phyloP scores from a whole-genome alignment of 2,113 vertebrate species.

The Naja naja region DNA sequence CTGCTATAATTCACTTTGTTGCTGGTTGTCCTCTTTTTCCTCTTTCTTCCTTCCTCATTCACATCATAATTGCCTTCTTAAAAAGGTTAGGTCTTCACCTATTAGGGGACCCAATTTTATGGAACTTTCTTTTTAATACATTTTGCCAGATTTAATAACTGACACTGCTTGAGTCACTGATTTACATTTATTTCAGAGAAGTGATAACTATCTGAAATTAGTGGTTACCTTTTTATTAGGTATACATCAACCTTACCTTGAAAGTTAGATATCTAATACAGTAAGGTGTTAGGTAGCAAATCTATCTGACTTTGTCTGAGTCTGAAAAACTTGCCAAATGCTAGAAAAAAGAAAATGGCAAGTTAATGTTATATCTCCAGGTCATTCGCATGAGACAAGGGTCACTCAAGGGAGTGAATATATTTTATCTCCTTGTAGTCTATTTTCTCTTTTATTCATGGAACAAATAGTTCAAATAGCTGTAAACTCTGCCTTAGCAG shows the following conservation, averaged over 20 bases:
- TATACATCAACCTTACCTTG: background rate
- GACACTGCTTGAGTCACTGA: background rate
- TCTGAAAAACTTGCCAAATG: background rate
- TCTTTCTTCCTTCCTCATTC: background rate
- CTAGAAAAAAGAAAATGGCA: background rate
- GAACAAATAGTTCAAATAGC: background rate
- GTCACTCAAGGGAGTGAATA: background rate
- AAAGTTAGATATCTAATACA: background rate
- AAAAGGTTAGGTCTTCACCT: background rate
- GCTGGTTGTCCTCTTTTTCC: background rate
- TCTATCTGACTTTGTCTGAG: background rate
- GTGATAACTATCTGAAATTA: background rate
- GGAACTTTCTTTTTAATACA: background rate
- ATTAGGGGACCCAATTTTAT: background rate
- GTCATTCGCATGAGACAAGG: background rate
- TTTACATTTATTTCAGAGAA: background rate
- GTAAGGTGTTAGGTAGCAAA: background rate
- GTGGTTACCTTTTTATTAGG: background rate
- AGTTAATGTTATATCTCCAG: background rate
- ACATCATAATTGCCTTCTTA: background rate
- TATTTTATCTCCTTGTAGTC: background rate
- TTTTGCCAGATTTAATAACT: background rate
- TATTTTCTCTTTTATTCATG: background rate
- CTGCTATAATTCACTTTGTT: background rate
- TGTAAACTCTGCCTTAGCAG: background rate